Percentiles rank a stretch among this genome's conserved stretches.
phyloP scores from a whole-genome alignment of 2,113 vertebrate species.

The Calidris pugnax region DNA sequence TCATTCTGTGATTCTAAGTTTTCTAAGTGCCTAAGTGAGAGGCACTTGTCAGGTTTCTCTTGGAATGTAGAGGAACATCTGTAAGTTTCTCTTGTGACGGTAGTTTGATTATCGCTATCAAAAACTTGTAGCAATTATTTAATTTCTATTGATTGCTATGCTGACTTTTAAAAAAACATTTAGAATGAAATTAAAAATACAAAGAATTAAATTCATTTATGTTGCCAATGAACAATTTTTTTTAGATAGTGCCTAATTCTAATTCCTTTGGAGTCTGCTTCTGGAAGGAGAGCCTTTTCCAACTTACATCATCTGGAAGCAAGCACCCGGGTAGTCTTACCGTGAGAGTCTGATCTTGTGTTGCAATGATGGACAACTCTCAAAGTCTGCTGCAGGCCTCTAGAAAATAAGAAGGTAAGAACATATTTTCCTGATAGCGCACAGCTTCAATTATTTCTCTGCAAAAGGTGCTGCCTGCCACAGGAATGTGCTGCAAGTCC shows the following conservation, averaged over 20 bases:
- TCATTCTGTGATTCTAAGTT: not conserved
- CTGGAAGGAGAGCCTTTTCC: not conserved
- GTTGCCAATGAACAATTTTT: not conserved
- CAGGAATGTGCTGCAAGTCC: not conserved
- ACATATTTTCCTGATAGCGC: not conserved
- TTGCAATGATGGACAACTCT: not conserved
- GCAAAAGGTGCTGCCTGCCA: not conserved
- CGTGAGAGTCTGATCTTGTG: not conserved
- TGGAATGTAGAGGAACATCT: not conserved
- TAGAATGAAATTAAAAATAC: not conserved
- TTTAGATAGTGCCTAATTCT: not conserved
- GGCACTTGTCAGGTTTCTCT: not conserved
- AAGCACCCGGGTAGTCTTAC: not conserved
- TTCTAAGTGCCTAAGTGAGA: too few relatives aligned
- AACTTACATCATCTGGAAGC: not conserved
- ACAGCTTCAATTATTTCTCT: not conserved
- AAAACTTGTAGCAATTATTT: not conserved
- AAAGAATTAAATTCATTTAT: not conserved
- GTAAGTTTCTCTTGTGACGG: not conserved
- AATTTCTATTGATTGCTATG: not conserved
- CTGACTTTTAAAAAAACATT: not conserved
- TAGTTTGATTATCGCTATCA: not conserved
- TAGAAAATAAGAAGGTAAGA: not conserved
- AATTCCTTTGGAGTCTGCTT: not conserved
- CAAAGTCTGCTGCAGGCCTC: not conserved